Base-by-base conservation (phyloP, 2,797 vertebrate species). In the Cyclura pinguis region DNA sequence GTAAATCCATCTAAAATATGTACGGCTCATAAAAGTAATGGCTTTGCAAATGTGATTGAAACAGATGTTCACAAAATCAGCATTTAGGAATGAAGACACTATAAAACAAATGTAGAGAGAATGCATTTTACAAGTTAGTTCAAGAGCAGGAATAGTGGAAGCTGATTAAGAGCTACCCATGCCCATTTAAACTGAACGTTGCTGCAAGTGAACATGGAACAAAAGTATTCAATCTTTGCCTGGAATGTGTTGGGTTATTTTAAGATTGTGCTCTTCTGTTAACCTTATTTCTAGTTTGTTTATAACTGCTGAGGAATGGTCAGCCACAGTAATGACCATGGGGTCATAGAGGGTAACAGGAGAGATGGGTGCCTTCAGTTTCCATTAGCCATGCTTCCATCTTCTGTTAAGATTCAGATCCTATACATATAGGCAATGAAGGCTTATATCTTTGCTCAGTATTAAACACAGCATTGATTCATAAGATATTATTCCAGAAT, bases 11-110 rank as follows among this genome's bases (percentile, higher is more conserved):
- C 89, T 94, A 95, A 97, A 97, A 97, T 96, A 96, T 27, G 59
- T 95, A 95, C 94, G 90, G 84, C 94, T 95, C 95, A 95, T 97
- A 96, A 97, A 97, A 97, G 91, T 96, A 96, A 97, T 96, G 94
- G 91, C 80, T 96, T 95, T 94, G 84, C 93, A 96, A 95, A 90
- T 92, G 89, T 95, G 93, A 96, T 95, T 92, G 93, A 97, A 97
- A 95, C 96, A 97, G 97, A 97, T 97, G 96, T 97, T 97, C 95
- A 96, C 95, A 95, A 96, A 97, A 95, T 95, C 95, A 96, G 92
- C 93, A 94, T 97, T 97, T 97, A 96, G 96, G 96, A 92, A 95
- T 76, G 87, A 97, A 96, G 95, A 92, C 32, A 90, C 86, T 87
- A 95, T 96, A 96, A 97, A 96, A 95, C 94, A 96, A 97, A 97